phyloP scores from a whole-genome alignment of 1,140 invertebrate genomes.

The Melipona quadrifasciata region DNA sequence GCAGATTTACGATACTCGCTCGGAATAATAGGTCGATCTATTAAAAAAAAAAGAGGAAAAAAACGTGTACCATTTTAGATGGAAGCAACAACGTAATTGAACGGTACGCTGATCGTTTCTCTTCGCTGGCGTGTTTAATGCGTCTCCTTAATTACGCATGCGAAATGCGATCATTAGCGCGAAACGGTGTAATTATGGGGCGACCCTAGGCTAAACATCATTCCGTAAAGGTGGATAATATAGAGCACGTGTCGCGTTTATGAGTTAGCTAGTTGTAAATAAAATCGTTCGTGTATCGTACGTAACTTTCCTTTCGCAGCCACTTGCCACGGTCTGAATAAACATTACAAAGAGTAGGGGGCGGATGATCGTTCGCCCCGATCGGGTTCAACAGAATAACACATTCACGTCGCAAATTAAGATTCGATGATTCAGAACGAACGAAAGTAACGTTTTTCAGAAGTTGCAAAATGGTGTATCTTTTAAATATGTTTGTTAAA shows the following conservation, averaged over 20 bases:
- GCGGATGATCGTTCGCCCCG: too few relatives aligned
- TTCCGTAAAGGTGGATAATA: conserved; percentile 7
- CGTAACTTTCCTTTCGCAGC: neutral
- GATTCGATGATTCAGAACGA: too few relatives aligned
- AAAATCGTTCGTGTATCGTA: neutral
- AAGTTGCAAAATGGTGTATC: too few relatives aligned
- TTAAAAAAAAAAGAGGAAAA: conserved; percentile 1
- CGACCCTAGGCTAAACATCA: conserved; percentile 3
- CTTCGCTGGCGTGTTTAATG: conserved; percentile 13
- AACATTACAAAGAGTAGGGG: neutral
- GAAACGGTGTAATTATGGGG: conserved; percentile 33
- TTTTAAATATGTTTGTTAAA: too few relatives aligned
- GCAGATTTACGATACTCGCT: neutral
- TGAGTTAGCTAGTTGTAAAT: neutral
- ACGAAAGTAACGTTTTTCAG: too few relatives aligned
- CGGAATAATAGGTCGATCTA: neutral
- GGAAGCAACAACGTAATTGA: conserved; percentile 28
- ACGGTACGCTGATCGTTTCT: conserved; percentile 37
- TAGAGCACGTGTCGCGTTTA: conserved; percentile 14
- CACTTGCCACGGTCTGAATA: neutral
- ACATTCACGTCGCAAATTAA: too few relatives aligned
- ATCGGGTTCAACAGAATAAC: too few relatives aligned
- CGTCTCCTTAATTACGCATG: conserved; percentile 38
- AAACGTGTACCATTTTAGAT: conserved; percentile 14
- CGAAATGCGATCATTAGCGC: conserved; percentile 39